Evolutionary conservation across 37 sponge, comb jelly and placozoan genomes (phyloP).

Genomic region (Cliona cf. orientalis): DNA sequence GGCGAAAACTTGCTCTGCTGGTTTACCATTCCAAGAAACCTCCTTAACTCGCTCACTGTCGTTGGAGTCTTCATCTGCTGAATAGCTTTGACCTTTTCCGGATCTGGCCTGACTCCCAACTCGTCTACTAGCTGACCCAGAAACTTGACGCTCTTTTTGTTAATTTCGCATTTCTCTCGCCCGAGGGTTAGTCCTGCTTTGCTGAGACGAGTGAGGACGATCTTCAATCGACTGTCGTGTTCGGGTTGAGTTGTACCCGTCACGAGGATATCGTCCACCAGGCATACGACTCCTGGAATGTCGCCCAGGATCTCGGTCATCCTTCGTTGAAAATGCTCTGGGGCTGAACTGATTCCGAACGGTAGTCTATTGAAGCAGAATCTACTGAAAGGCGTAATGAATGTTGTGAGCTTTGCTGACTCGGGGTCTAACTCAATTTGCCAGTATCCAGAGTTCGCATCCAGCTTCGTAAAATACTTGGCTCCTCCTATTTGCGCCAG

Average conservation of each 20-base stretch:
- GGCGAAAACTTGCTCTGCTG: slow-evolving; percentile 27
- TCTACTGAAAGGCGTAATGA: no score
- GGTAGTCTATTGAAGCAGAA: slow-evolving; percentile 49
- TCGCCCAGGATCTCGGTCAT: slow-evolving; percentile 19
- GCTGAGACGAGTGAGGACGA: not conserved
- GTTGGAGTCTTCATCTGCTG: slow-evolving; percentile 3
- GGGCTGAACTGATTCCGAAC: slow-evolving; percentile 36
- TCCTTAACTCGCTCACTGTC: not conserved
- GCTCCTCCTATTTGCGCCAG: slow-evolving; percentile 9
- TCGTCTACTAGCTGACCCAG: slow-evolving; percentile 14
- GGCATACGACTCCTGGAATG: slow-evolving; percentile 17
- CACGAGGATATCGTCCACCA: slow-evolving; percentile 42
- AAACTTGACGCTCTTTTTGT: slow-evolving; percentile 20
- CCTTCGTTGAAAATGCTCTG: slow-evolving; percentile 27
- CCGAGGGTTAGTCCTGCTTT: slow-evolving; percentile 14
- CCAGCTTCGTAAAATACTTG: slow-evolving; percentile 15
- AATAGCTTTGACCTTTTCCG: slow-evolving; percentile 11
- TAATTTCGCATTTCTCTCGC: slow-evolving; percentile 32
- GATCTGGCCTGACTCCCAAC: slow-evolving; percentile 1
- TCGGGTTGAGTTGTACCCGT: slow-evolving; percentile 32
- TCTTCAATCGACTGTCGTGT: slow-evolving; percentile 9
- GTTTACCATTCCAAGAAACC: slow-evolving; percentile 28
- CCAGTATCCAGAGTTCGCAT: slow-evolving; percentile 24
- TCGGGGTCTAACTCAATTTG: slow-evolving; percentile 15
- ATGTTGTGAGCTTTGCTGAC: slow-evolving; percentile 4